Conservation (phyloP, 2,113 vertebrate genomes). For the Syngnathus typhle region DNA sequence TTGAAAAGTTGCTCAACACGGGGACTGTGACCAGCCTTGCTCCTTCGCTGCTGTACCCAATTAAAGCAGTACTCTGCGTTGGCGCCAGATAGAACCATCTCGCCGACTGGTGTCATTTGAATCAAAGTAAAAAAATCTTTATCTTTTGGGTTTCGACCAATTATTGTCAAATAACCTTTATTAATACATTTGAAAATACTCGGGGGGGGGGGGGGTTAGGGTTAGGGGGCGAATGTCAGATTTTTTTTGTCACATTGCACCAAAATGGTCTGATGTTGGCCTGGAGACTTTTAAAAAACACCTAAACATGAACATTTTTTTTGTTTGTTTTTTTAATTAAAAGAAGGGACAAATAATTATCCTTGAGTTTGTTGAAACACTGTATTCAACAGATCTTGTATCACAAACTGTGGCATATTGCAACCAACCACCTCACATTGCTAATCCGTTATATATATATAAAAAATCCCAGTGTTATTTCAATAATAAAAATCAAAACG, state of each 20-base stretch:
- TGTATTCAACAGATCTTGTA: slow-evolving; percentile 16
- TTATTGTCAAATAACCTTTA: too few relatives aligned
- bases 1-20: not conserved
- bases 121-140: not conserved
- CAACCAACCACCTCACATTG: slow-evolving; percentile 14
- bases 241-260: not conserved
- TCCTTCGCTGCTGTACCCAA: not conserved
- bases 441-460: slow-evolving; percentile 29
- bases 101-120: not conserved
- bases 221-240: too few relatives aligned
- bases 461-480: slow-evolving; percentile 37
- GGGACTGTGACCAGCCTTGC: not conserved
- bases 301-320: too few relatives aligned
- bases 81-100: not conserved
- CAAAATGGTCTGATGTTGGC: not conserved
- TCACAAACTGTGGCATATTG: slow-evolving; percentile 21
- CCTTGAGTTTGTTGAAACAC: slow-evolving; percentile 12
- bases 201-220: too few relatives aligned
- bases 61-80: not conserved
- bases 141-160: not conserved
- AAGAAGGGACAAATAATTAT: slow-evolving; percentile 1
- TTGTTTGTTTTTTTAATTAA: too few relatives aligned
- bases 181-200: too few relatives aligned
- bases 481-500: slow-evolving; percentile 33
- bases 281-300: too few relatives aligned